phyloP scores from a whole-genome alignment of 2,888 invertebrate species.

The Acrocera orbiculus region DNA sequence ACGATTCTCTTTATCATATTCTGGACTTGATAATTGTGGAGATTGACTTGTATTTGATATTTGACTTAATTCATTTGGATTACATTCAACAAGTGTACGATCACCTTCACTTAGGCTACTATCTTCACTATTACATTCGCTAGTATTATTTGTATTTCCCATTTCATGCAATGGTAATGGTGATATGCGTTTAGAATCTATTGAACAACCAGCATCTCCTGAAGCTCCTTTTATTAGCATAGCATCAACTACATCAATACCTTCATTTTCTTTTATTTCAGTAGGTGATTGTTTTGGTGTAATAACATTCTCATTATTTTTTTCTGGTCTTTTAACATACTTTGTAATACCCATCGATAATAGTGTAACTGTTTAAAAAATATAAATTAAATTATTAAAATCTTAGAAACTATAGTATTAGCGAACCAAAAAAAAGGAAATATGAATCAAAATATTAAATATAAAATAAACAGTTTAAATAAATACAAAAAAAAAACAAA shows the following conservation, averaged over 20 bases:
- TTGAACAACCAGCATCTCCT: constrained; percentile 1
- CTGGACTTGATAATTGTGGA: constrained; percentile 29
- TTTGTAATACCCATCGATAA: constrained; percentile 34
- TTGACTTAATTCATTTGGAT: constrained; percentile 23
- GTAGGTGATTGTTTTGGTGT: constrained; percentile 12
- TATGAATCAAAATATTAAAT: no score
- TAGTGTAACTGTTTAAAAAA: constrained; percentile 38
- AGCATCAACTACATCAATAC: constrained; percentile 26
- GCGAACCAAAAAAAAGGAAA: no score
- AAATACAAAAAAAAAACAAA: no score
- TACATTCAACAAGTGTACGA: constrained; percentile 31
- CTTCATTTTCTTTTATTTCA: constrained; percentile 13
- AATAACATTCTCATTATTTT: neutral
- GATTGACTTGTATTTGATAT: constrained; percentile 29
- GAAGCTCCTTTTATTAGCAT: constrained; percentile 20
- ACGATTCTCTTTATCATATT: constrained; percentile 20
- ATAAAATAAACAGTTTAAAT: no score
- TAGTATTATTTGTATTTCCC: constrained; percentile 26
- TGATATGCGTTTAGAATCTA: constrained; percentile 12
- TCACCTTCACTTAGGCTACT: constrained; percentile 61
- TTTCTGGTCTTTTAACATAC: constrained; percentile 13
- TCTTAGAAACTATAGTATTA: no score
- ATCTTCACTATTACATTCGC: constrained; percentile 55
- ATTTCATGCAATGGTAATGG: constrained; percentile 13
- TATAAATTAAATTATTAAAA: constrained; percentile 43